Evolutionary conservation across 2,888 invertebrate genomes (phyloP), one percentile per base, ranked within the genome.

Genomic region (Gortyna flavago): DNA sequence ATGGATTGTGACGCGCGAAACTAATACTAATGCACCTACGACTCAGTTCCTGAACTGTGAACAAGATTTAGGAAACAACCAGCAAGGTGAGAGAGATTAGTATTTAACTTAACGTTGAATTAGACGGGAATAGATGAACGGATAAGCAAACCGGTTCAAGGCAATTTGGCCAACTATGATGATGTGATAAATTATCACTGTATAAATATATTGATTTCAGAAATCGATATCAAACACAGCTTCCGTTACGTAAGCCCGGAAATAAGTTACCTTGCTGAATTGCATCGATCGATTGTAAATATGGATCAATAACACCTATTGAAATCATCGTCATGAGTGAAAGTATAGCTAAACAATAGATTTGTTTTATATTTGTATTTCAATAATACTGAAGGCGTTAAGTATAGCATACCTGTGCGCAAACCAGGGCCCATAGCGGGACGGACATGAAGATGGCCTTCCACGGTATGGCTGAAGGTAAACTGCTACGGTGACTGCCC

Each of bases 381-480:
- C 41, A 79, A 72, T 75, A 67, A 66, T 71, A 66, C 48, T 35
- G 48, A 41, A 64, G 61, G 54, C n/a, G 11, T 57, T 25, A n/a
- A n/a, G n/a, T n/a, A 51, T 16, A 61, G 21, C 79, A 87, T 90
- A 97, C 97, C 96, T 98, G 98, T 82, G 98, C 98, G 69, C 97
- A 97, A 21, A 98, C 97, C n/a, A 98, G 92, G 0, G 98, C 98
- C 97, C 98, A 97, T 76, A 98, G 95, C 0, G 98, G 98, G 5
- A 97, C 95, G 0, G 97, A 98, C 75, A 96, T 97, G 29, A 98
- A 94, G 72, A 98, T 98, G 0, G 97, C 96, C 88, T 96, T 97
- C 98, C 98, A 98, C 0, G 98, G 98, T 48, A 98, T 97, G 0
- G 97, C 96, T 0, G 97, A 97, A 11, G 97, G 95, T 79, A 96